phyloP scores from a whole-genome alignment of 2,797 vertebrate species.

The Uromys caudimaculatus region DNA sequence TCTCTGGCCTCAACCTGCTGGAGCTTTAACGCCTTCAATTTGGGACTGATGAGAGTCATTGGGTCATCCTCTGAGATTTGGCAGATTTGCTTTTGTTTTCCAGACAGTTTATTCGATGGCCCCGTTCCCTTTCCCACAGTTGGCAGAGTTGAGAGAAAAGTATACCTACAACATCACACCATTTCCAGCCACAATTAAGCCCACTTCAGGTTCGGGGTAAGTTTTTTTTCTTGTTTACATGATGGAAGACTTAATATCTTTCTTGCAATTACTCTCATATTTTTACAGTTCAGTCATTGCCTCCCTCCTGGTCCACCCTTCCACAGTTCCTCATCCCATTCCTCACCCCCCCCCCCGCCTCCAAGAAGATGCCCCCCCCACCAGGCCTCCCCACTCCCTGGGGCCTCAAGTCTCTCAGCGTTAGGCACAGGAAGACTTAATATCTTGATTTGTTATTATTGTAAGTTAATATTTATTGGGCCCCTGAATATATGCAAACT shows the following conservation, averaged over 20 bases:
- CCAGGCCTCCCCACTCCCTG: neutral
- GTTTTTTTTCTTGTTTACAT: constrained; percentile 52
- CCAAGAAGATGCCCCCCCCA: neutral
- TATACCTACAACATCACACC: constrained; percentile 99
- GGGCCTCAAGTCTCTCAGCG: neutral
- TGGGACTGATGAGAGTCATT: neutral
- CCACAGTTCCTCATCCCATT: neutral
- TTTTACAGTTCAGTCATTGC: neutral
- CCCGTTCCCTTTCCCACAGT: constrained; percentile 96
- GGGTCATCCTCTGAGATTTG: constrained; percentile 25
- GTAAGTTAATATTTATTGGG: constrained; percentile 13
- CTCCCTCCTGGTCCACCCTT: neutral
- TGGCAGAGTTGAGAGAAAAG: constrained; percentile 97
- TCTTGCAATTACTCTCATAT: neutral
- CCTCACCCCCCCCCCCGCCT: neutral
- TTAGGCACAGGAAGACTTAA: neutral
- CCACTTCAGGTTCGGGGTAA: constrained; percentile 89
- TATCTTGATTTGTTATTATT: constrained; percentile 44
- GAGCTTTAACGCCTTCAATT: neutral
- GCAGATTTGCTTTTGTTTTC: neutral
- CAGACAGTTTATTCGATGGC: constrained; percentile 98
- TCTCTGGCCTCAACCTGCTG: neutral
- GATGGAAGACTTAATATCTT: constrained; percentile 1
- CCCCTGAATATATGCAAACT: neutral
- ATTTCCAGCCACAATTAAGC: constrained; percentile 95